Percentiles rank a stretch among this genome's conserved stretches.
These are phyloP conservation scores for Neolamprologus brichardi DNA, from an alignment of 2,113 vertebrate species.

Conservation along the genomic window DNA sequence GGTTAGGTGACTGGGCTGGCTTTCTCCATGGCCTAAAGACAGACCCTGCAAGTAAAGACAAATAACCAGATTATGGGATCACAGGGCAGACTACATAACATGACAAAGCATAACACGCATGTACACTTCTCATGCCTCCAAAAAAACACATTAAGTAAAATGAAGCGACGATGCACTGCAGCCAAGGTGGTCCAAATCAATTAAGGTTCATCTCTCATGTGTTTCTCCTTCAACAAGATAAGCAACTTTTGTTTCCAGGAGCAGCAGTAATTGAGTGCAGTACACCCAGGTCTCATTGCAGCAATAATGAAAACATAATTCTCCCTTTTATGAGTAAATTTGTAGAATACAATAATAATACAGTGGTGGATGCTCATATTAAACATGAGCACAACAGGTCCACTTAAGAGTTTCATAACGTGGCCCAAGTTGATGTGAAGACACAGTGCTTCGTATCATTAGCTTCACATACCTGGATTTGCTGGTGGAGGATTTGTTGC, in stretches of 20 bases:
- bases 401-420: not conserved
- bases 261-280: not conserved
- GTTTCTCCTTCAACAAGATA: not conserved
- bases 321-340: not conserved
- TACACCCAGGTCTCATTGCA: not conserved
- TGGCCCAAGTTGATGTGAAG: not conserved
- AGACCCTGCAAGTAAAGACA: slow-evolving; percentile 73
- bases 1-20: slow-evolving; percentile 94
- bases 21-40: slow-evolving; percentile 85
- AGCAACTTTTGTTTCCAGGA: not conserved
- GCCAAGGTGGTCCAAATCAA: not conserved
- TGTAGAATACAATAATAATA: not conserved
- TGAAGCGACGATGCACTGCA: not conserved
- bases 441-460: not conserved
- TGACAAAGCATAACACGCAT: not conserved
- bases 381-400: not conserved
- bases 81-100: not conserved
- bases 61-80: not conserved
- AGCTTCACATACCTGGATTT: slow-evolving; percentile 79
- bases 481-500: slow-evolving; percentile 93
- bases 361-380: not conserved
- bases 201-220: not conserved
- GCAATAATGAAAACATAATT: not conserved
- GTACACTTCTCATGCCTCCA: not conserved
- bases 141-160: not conserved